Conservation (phyloP, 2,113 vertebrate species). For the Urocolius indicus region DNA sequence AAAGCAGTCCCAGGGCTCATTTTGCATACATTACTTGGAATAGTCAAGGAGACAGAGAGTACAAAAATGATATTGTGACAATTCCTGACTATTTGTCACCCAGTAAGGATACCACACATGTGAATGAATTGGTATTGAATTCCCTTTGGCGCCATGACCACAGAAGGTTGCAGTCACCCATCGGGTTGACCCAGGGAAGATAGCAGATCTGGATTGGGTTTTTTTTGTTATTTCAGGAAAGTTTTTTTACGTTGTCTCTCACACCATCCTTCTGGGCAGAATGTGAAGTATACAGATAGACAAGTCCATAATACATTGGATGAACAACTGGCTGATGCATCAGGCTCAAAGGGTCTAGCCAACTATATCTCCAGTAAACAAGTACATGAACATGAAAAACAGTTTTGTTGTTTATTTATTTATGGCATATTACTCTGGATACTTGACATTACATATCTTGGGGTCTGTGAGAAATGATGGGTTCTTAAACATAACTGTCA, state of each 20-base stretch:
- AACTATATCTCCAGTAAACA: neutral
- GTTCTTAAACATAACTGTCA: conserved; percentile 92
- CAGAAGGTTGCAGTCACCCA: neutral
- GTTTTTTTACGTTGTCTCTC: neutral
- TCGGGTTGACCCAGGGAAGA: neutral
- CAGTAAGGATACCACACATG: fast-evolving
- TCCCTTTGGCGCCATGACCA: neutral
- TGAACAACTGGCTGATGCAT: fast-evolving
- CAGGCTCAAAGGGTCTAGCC: fast-evolving
- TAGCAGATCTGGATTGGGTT: neutral
- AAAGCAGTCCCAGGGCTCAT: neutral
- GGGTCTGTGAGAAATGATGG: conserved; percentile 91
- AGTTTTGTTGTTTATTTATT: conserved; percentile 55
- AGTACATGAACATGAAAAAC: neutral
- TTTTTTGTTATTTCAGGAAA: neutral
- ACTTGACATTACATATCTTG: conserved; percentile 86
- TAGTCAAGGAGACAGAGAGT: neutral
- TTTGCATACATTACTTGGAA: neutral
- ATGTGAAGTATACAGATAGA: neutral
- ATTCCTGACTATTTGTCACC: neutral
- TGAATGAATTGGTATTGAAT: neutral
- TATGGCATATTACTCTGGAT: conserved; percentile 73
- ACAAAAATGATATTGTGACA: neutral
- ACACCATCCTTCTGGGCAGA: neutral
- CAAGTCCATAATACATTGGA: neutral